A percentile compares a stretch with the other conserved stretches of the same genome.
Conservation (phyloP, 2,888 invertebrate species). For the Agrilus mali region DNA sequence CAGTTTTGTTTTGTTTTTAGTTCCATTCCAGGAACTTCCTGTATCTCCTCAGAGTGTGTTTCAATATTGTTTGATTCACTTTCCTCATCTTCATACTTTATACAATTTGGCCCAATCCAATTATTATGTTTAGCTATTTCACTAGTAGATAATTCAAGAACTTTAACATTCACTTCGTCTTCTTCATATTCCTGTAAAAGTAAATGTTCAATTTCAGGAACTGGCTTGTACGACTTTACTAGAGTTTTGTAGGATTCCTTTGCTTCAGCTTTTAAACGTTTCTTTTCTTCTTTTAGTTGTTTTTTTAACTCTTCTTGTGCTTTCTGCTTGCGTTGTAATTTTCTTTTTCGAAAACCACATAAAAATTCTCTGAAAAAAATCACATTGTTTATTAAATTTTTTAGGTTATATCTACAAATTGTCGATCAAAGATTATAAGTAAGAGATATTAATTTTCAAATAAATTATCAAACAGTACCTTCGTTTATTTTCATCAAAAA, state of each 20-base stretch:
- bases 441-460: not conserved
- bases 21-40: constrained; percentile 38
- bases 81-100: constrained; percentile 23
- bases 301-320: constrained; percentile 60
- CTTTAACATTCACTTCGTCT: constrained; percentile 65
- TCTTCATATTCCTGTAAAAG: constrained; percentile 61
- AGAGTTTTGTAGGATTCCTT: constrained; percentile 60
- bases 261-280: constrained; percentile 62
- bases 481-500: constrained; percentile 48
- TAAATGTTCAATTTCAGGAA: constrained; percentile 56
- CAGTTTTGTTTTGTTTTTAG: constrained; percentile 21
- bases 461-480: constrained; percentile 32
- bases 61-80: constrained; percentile 21
- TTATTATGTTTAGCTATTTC: constrained; percentile 57
- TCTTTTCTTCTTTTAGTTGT: constrained; percentile 62
- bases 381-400: constrained; percentile 5
- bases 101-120: constrained; percentile 59
- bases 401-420: constrained; percentile 4
- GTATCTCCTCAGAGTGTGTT: constrained; percentile 19
- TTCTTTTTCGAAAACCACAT: constrained; percentile 70
- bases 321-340: constrained; percentile 60
- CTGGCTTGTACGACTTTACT: constrained; percentile 55
- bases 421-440: not conserved
- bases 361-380: constrained; percentile 55
- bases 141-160: constrained; percentile 58